These are phyloP conservation scores for Anodontia alba DNA, from an alignment of 2,888 invertebrate genomes.

Conservation along the genomic window DNA sequence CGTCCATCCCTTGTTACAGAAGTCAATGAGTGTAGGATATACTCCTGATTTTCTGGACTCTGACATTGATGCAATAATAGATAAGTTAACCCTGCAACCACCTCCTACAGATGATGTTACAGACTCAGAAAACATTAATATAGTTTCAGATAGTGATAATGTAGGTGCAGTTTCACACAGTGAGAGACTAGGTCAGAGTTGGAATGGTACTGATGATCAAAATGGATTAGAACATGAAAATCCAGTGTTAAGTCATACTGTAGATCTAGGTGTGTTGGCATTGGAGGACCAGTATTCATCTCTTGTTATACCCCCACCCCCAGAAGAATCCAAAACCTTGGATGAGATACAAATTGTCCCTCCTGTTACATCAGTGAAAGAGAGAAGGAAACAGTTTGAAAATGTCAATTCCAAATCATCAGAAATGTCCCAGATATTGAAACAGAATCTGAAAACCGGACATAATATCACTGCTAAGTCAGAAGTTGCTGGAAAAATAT, in stretches of 20 bases:
- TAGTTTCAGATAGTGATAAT: background rate
- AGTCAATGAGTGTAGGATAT: conserved; percentile 75
- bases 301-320: conserved; percentile 80
- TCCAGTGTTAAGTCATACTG: conserved; percentile 48
- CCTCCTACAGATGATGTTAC: conserved; percentile 85
- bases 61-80: conserved; percentile 93
- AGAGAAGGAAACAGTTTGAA: conserved; percentile 58
- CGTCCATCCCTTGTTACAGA: conserved; percentile 40
- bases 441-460: background rate
- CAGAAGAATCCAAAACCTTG: conserved; percentile 59
- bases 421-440: conserved; percentile 14
- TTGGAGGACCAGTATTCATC: conserved; percentile 75
- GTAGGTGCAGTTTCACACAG: background rate
- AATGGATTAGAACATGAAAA: conserved; percentile 48
- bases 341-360: conserved; percentile 75
- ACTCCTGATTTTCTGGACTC: conserved; percentile 76
- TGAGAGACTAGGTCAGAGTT: conserved; percentile 36
- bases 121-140: background rate
- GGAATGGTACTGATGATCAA: conserved; percentile 49
- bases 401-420: background rate
- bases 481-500: background rate
- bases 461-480: background rate
- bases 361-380: conserved; percentile 66
- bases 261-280: conserved; percentile 46
- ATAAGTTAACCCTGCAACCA: conserved; percentile 92